Base-by-base conservation (phyloP, 2,113 vertebrate species). In the Potamarius usumacintae region DNA sequence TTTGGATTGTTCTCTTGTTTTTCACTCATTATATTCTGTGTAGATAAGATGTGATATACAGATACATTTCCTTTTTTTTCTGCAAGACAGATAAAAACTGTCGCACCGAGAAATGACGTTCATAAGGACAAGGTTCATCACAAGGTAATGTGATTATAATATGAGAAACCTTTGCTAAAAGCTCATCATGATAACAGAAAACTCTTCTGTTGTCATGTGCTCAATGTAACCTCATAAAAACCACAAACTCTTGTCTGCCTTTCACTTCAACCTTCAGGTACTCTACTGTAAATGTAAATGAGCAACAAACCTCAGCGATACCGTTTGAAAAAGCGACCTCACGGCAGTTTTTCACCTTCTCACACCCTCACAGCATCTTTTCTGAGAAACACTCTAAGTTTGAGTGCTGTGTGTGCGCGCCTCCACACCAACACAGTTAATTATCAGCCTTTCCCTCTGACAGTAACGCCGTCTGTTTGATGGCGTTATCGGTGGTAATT, bases 381-480 rank as follows among this genome's bases (percentile, higher is more conserved):
- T 79, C 58, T 63, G 65, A 87, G 34, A 78, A 89, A 34, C 7
- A 22, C 27, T 82, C 52, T 8, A 83, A 74, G 79, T 89, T 89
- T 79, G 58, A 81, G 52, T 69, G 30, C 57, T 3, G 25, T 27
- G 34, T 27, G 34, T 17, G 52, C 42, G 72, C 53, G 69, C 80
- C 74, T 86, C 63, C 60, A 89, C 86, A 83, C 83, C 74, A 86
- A 85, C 90, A 88, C 82, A 55, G 74, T 22, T 79, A 83, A 80
- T 90, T 89, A 89, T 86, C 85, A 85, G 86, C 80, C 82, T 80
- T 57, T 86, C 83, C 84, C 34, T 83, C 65, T 90, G 89, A 88
- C 87, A 88, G 88, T 86, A 90, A 88, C 86, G 87, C n/a, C 65
- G 87, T 85, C 86, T 86, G 71, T 90, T 78, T 88, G 87, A 90